Base-by-base conservation (phyloP, 2,888 invertebrate genomes). In the Bibio marci region DNA sequence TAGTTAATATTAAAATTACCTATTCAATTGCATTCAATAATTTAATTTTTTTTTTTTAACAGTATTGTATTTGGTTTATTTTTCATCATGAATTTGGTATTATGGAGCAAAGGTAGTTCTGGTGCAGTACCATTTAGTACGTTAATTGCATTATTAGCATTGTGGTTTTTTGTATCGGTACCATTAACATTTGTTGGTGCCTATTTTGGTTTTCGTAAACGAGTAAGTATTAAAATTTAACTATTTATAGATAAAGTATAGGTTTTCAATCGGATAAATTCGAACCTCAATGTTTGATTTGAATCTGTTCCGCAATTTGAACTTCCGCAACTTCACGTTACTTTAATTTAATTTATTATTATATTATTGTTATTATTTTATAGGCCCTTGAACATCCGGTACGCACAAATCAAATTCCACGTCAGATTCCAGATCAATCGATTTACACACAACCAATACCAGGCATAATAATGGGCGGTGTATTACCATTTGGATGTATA, bases 81-180 rank as follows among this genome's bases (percentile, higher is more conserved):
- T 70, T 97, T 99, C 64, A 66, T 92, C 33, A 83, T 97, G 79
- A 98, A 98, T 66, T 68, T 95, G 50, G 79, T 98, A 39, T 69
- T 99, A 43, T 97, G 95, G 97, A 81, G 77, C 38, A 83, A 97
- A 56, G 86, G 82, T 38, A 95, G 94, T 49, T 94, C 94, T 6
- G 97, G 94, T 0, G 87, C 97, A 19, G 80, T 98, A 19, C 97
- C 98, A 4, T 99, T 98, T 67, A 86, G 87, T 40, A 98, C 97
- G 3, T 69, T 98, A 39, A 66, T 98, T 41, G 95, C 94, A 17
- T 70, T 98, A 40, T 65, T 98, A 44, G 87, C 91, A 1, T 71
- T 98, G 19, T 98, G 98, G 98, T 86, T 95, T 63, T 82, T 92
- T 38, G 90, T 99, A n/a, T 94, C 95, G 2, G 90, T 95, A 43